phyloP scores from a whole-genome alignment of 2,888 invertebrate genomes.

The Ornithoptera priamus region DNA sequence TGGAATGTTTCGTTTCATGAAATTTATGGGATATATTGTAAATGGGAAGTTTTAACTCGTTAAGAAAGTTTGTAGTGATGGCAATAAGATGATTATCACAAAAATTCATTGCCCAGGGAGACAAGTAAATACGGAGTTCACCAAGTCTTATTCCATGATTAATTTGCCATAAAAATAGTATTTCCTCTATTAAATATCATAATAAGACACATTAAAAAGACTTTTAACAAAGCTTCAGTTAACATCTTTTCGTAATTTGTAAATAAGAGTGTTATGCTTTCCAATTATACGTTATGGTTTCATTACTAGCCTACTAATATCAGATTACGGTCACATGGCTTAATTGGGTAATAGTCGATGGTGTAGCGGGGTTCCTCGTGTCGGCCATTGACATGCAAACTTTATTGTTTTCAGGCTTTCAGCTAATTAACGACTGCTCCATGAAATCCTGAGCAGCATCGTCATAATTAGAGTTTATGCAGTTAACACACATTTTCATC shows the following conservation, averaged over 20 bases:
- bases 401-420: conserved; percentile 41
- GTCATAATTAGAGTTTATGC: conserved; percentile 49
- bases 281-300: not conserved
- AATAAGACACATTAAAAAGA: not conserved
- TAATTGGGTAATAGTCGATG: conserved; percentile 32
- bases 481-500: conserved; percentile 52
- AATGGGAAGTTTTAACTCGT: no score
- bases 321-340: conserved; percentile 20
- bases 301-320: conserved; percentile 18
- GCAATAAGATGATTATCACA: no score
- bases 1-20: no score
- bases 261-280: not conserved
- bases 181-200: not conserved
- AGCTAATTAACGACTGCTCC: conserved; percentile 38
- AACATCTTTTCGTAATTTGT: not conserved
- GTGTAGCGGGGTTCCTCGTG: conserved; percentile 19
- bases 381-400: conserved; percentile 33
- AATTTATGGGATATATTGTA: no score
- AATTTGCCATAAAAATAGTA: not conserved
- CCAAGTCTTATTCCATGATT: not conserved
- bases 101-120: not conserved
- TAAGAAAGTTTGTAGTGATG: no score
- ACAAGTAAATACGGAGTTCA: not conserved
- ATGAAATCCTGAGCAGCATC: conserved; percentile 38
- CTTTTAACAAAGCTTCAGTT: not conserved